A percentile compares a stretch with the other conserved stretches of the same genome.
Conservation (phyloP, 2,797 vertebrate species). For the Oreochromis grahami region DNA sequence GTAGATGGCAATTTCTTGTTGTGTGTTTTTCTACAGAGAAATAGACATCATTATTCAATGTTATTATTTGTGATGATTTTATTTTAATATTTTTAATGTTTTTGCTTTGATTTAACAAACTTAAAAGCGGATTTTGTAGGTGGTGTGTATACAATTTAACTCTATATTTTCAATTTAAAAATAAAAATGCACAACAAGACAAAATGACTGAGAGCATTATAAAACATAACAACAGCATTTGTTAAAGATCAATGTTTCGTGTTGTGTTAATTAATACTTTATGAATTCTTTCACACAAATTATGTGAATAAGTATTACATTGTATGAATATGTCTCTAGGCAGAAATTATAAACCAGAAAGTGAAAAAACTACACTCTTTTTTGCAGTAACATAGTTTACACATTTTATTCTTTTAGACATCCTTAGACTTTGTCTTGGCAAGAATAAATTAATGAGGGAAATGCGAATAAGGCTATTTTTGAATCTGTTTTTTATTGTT, state of each 20-base stretch:
- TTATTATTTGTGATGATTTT: not conserved
- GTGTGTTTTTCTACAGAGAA: not conserved
- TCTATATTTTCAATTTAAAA: not conserved
- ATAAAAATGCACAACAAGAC: not conserved
- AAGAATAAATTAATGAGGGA: too few relatives aligned
- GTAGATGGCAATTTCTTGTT: not conserved
- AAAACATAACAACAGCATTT: not conserved
- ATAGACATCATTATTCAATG: not conserved
- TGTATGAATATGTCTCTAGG: too few relatives aligned
- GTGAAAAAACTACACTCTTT: too few relatives aligned
- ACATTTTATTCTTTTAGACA: too few relatives aligned
- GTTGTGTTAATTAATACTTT: not conserved
- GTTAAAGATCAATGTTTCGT: not conserved
- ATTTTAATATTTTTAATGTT: not conserved
- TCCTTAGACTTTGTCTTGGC: too few relatives aligned
- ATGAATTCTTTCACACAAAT: too few relatives aligned
- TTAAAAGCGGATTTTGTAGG: not conserved
- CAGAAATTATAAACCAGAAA: too few relatives aligned
- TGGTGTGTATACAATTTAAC: not conserved
- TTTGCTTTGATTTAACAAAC: not conserved
- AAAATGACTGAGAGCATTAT: not conserved
- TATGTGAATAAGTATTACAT: too few relatives aligned
- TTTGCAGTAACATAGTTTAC: accelerated
- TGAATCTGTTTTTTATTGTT: too few relatives aligned
- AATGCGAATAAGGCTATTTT: too few relatives aligned